Percentiles rank a stretch among this genome's conserved stretches.
phyloP scores from a whole-genome alignment of 2,888 invertebrate genomes.

The Bunonema sp. region DNA sequence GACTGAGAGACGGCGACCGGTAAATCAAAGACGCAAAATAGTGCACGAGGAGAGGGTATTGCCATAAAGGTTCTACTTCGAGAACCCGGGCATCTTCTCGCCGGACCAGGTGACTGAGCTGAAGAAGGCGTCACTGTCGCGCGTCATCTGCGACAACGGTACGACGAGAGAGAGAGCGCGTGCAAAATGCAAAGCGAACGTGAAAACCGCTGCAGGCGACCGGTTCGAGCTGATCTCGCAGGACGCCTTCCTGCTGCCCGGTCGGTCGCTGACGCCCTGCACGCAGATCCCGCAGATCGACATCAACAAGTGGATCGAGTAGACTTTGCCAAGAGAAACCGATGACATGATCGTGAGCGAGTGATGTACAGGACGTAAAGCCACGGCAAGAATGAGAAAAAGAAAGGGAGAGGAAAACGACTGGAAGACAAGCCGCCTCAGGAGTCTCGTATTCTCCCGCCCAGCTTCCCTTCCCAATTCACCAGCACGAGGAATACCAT shows the following conservation, averaged over 20 bases:
- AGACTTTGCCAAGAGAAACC: too few species aligned
- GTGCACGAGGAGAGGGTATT: conserved; percentile 10
- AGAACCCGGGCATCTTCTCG: conserved; percentile 45
- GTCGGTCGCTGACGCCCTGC: conserved; percentile 26
- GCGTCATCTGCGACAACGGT: conserved; percentile 74
- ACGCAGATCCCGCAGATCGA: conserved; percentile 29
- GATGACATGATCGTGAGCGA: too few species aligned
- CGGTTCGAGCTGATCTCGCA: conserved; percentile 18
- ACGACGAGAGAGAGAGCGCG: conserved; percentile 62
- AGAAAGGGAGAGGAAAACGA: too few species aligned
- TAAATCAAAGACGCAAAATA: conserved; percentile 8
- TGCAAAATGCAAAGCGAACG: conserved; percentile 13
- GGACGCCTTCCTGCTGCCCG: conserved; percentile 22
- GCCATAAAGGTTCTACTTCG: conserved; percentile 48
- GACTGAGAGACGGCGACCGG: conserved; percentile 48
- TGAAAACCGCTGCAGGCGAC: too few species aligned
- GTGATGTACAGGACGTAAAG: too few species aligned
- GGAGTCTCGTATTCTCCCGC: too few species aligned
- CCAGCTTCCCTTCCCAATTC: too few species aligned
- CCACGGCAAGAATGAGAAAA: too few species aligned
- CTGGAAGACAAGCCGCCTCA: too few species aligned
- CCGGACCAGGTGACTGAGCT: conserved; percentile 62
- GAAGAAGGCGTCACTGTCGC: conserved; percentile 67
- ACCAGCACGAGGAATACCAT: too few species aligned
- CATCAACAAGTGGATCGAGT: conserved; percentile 35